These are phyloP conservation scores for Meiosimyza decipiens DNA, from an alignment of 2,888 invertebrate species.

Conservation along the genomic window DNA sequence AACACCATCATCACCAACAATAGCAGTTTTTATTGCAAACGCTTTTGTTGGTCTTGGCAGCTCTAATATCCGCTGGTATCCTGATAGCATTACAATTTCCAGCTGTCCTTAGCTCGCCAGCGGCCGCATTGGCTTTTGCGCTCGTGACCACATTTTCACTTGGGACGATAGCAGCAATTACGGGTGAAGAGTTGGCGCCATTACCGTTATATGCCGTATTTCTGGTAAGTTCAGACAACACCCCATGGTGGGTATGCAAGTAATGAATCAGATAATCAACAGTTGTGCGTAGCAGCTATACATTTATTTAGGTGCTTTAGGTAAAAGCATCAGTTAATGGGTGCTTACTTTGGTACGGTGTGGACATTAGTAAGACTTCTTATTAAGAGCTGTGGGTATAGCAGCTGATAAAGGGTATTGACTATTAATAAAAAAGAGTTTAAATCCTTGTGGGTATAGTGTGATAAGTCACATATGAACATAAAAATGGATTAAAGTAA, in stretches of 20 bases:
- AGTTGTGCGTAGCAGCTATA: too few relatives aligned
- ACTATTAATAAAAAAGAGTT: too few relatives aligned
- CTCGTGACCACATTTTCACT: constrained; percentile 64
- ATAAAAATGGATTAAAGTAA: too few relatives aligned
- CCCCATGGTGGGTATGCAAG: not conserved
- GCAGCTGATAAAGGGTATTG: too few relatives aligned
- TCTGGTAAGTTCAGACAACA: constrained; percentile 68
- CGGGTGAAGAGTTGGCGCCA: constrained; percentile 64
- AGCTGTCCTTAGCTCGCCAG: constrained; percentile 65
- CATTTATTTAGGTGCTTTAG: not conserved
- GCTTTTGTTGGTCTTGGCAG: constrained; percentile 58
- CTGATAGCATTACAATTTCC: constrained; percentile 66
- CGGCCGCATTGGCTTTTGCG: constrained; percentile 65
- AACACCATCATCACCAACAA: not conserved
- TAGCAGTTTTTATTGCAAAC: constrained; percentile 58
- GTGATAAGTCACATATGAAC: too few relatives aligned
- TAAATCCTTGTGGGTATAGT: too few relatives aligned
- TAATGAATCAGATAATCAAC: not conserved
- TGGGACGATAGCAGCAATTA: constrained; percentile 65
- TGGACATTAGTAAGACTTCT: too few relatives aligned
- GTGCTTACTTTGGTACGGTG: not conserved
- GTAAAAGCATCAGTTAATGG: not conserved
- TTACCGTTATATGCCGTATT: constrained; percentile 80
- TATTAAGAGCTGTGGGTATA: too few relatives aligned
- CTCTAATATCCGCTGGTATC: constrained; percentile 62